Conservation (phyloP, 2,113 vertebrate genomes). For the Galbula dea region DNA sequence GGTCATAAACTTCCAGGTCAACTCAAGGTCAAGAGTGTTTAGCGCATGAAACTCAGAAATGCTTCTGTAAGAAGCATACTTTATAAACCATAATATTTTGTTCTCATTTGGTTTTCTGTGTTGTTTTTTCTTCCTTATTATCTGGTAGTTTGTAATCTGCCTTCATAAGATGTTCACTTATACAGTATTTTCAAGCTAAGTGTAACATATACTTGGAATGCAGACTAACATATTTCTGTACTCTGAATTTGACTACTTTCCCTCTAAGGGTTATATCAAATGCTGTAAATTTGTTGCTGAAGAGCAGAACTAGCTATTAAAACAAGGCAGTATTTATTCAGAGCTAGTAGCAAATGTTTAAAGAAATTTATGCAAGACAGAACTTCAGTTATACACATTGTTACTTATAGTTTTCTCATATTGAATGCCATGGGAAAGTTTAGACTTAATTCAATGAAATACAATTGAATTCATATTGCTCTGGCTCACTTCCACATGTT, state of each 20-base stretch:
- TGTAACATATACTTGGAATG: neutral
- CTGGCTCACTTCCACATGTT: neutral
- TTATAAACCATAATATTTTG: neutral
- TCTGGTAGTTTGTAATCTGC: neutral
- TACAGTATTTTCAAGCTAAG: neutral
- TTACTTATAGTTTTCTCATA: neutral
- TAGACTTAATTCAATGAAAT: neutral
- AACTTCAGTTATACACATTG: neutral
- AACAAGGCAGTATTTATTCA: neutral
- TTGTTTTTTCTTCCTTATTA: neutral
- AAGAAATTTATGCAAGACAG: neutral
- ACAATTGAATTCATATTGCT: neutral
- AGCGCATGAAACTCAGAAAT: conserved; percentile 51
- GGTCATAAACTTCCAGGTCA: conserved; percentile 70
- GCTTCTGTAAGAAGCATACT: neutral
- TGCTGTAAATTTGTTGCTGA: neutral
- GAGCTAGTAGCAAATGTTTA: neutral
- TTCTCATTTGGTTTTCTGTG: neutral
- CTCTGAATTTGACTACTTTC: neutral
- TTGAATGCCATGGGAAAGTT: neutral
- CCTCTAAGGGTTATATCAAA: neutral
- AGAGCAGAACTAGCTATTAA: neutral
- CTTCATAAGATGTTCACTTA: neutral
- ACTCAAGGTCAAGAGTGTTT: conserved; percentile 44
- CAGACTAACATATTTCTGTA: neutral